phyloP scores from a whole-genome alignment of 2,888 invertebrate species.

The Elmis aenea region DNA sequence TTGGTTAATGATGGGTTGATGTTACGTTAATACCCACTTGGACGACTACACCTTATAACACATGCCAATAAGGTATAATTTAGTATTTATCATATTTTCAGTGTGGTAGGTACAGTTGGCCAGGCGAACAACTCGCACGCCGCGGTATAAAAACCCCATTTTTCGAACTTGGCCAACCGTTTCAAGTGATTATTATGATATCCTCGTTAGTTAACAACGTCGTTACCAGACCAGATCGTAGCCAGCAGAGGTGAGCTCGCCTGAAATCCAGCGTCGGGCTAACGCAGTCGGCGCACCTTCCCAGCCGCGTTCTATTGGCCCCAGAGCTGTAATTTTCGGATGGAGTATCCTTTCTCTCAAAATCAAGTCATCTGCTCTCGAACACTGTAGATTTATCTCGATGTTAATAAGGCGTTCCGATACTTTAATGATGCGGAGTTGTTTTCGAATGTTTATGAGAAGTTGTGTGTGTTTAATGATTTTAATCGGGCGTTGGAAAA shows the following conservation, averaged over 20 bases:
- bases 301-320: conserved; percentile 2
- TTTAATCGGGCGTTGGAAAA: too few relatives aligned
- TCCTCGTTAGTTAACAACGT: conserved; percentile 25
- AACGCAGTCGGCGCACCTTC: conserved; percentile 6
- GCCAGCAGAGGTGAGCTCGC: conserved; percentile 11
- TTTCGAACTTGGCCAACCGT: conserved; percentile 8
- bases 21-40: conserved; percentile 24
- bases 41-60: conserved; percentile 35
- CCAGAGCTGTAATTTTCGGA: conserved; percentile 19
- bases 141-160: too few relatives aligned
- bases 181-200: conserved; percentile 23
- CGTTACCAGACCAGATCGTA: conserved; percentile 16
- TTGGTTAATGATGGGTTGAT: conserved; percentile 19
- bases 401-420: conserved; percentile 37
- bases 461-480: too few relatives aligned
- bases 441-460: too few relatives aligned
- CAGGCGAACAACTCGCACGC: too few relatives aligned
- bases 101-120: conserved; percentile 33
- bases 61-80: conserved; percentile 32
- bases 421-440: conserved; percentile 30
- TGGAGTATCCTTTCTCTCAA: conserved; percentile 27
- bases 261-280: not conserved
- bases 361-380: conserved; percentile 39
- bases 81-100: conserved; percentile 35
- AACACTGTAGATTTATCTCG: conserved; percentile 35